Percentiles rank a stretch among this genome's conserved stretches.
Evolutionary conservation across 2,797 vertebrate species (phyloP).

Genomic region (Enteromius mattozi): DNA sequence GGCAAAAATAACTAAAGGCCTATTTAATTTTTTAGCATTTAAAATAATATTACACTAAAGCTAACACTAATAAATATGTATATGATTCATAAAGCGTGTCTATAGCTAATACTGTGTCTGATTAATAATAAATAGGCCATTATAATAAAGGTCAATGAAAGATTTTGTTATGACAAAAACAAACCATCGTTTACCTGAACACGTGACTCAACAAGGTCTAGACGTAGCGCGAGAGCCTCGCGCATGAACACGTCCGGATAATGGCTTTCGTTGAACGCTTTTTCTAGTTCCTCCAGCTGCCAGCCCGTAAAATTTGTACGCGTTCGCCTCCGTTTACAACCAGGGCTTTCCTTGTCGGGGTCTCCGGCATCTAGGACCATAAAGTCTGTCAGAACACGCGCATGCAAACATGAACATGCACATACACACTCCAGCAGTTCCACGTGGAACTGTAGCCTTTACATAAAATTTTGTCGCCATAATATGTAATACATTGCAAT

Average conservation of each 20-base stretch:
- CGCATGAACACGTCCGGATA: slow-evolving; percentile 99
- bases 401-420: slow-evolving; percentile 18
- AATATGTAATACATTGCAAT: background rate
- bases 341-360: slow-evolving; percentile 95
- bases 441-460: background rate
- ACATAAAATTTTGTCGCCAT: background rate
- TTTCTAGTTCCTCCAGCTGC: slow-evolving; percentile 98
- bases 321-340: slow-evolving; percentile 95
- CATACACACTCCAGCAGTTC: background rate
- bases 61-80: background rate
- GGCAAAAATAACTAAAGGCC: background rate
- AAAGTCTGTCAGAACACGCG: slow-evolving; percentile 45
- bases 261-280: slow-evolving; percentile 97
- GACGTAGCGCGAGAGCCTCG: slow-evolving; percentile 93
- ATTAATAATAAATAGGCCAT: slow-evolving; percentile 21
- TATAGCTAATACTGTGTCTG: background rate
- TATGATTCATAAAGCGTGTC: background rate
- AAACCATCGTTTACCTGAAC: slow-evolving; percentile 88
- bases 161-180: slow-evolving; percentile 31
- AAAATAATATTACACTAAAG: background rate
- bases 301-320: slow-evolving; percentile 98
- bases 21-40: background rate
- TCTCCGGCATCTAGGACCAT: slow-evolving; percentile 84
- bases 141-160: slow-evolving; percentile 9
- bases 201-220: slow-evolving; percentile 96